phyloP scores from a whole-genome alignment of 2,797 vertebrate species.

The Scolopax bukidnonensis region DNA sequence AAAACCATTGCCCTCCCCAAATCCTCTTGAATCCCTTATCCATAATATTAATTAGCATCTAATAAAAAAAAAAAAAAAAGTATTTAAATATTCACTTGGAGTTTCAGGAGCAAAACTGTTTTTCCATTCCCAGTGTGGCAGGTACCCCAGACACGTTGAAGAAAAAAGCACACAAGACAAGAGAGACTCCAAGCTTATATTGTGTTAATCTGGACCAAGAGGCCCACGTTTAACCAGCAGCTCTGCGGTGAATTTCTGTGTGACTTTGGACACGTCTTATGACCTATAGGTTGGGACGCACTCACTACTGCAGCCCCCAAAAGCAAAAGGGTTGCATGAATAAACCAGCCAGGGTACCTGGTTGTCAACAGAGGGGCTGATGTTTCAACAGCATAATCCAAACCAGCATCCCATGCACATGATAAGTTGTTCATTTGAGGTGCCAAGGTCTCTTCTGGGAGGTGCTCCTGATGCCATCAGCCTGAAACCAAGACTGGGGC shows the following conservation, averaged over 20 bases:
- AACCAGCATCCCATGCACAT: not conserved
- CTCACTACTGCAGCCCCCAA: not conserved
- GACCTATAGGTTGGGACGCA: not conserved
- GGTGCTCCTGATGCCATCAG: not conserved
- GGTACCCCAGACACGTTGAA: not conserved
- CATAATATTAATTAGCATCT: not conserved
- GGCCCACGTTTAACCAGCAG: not conserved
- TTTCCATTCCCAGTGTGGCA: not conserved
- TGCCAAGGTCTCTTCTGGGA: not conserved
- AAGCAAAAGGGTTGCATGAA: not conserved
- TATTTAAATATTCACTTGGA: not conserved
- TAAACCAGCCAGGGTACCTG: not conserved
- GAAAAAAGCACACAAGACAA: not conserved
- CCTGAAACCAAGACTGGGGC: not conserved
- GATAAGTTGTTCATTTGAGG: not conserved
- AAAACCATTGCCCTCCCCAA: not conserved
- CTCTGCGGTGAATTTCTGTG: not conserved
- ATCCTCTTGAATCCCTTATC: conserved; percentile 4
- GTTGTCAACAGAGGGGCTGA: not conserved
- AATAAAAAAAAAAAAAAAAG: not conserved
- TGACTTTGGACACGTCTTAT: not conserved
- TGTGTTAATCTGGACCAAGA: not conserved
- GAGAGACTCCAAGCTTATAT: not conserved
- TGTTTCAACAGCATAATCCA: accelerated
- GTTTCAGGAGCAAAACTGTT: not conserved